Percentiles rank a stretch among this genome's conserved stretches.
Conservation (phyloP, 2,797 vertebrate species). For the Gymnodraco acuticeps region DNA sequence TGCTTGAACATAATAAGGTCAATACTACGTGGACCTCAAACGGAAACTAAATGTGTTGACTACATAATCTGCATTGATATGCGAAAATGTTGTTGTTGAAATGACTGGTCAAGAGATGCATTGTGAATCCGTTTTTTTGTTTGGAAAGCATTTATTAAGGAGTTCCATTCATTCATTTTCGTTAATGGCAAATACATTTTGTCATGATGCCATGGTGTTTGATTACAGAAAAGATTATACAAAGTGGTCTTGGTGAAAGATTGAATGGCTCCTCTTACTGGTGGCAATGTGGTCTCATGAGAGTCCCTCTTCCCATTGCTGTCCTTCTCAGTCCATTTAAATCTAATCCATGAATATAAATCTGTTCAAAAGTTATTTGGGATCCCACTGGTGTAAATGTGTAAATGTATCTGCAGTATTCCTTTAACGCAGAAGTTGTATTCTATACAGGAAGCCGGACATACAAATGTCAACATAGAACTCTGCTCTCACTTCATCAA, state of each 20-base stretch:
- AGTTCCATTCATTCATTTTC: constrained; percentile 40
- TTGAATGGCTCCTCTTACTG: constrained; percentile 48
- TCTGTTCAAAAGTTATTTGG: constrained; percentile 31
- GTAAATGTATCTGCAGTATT: constrained; percentile 31
- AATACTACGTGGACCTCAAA: no score
- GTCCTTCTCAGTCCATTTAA: constrained; percentile 34
- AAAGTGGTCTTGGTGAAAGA: constrained; percentile 57
- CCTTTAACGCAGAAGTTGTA: constrained; percentile 1
- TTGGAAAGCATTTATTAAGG: constrained; percentile 15
- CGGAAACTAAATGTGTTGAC: no score
- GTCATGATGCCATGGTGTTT: constrained; percentile 49
- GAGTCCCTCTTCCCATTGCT: constrained; percentile 53
- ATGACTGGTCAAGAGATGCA: neutral
- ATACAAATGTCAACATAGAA: neutral
- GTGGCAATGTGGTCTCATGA: constrained; percentile 51
- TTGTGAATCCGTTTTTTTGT: constrained; percentile 8
- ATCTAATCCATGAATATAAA: constrained; percentile 45
- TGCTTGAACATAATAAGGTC: no score
- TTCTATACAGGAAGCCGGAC: constrained; percentile 3
- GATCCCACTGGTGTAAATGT: constrained; percentile 15
- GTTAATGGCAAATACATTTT: constrained; percentile 44
- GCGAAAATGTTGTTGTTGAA: no score
- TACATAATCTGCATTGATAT: no score
- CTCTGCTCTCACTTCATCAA: neutral
- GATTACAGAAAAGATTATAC: constrained; percentile 69